Conservation (phyloP, 2,113 vertebrate genomes). For the Orientallactaga bullata region DNA sequence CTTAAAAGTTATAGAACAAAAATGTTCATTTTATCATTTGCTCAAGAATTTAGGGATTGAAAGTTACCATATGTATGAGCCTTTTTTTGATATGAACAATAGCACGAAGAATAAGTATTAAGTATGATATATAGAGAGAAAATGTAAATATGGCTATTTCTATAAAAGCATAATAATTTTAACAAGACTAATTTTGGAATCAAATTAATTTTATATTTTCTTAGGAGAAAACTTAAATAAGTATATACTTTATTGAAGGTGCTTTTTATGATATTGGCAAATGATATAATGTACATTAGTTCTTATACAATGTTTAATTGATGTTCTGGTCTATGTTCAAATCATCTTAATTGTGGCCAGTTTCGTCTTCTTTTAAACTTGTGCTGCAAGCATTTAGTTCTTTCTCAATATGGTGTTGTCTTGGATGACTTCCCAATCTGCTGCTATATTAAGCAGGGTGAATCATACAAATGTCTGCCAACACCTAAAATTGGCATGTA, state of each 20-base stretch:
- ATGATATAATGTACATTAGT: not conserved
- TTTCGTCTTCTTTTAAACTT: constrained; percentile 60
- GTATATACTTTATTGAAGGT: not conserved
- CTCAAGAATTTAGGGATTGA: constrained; percentile 55
- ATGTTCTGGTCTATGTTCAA: constrained; percentile 57
- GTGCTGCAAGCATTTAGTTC: constrained; percentile 47
- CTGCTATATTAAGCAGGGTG: constrained; percentile 1
- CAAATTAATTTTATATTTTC: constrained; percentile 39
- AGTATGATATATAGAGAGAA: constrained; percentile 66
- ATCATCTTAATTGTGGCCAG: not conserved
- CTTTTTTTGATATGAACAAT: constrained; percentile 42
- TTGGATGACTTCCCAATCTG: constrained; percentile 56
- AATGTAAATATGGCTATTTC: constrained; percentile 68
- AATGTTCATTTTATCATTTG: constrained; percentile 38
- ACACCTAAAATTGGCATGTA: constrained; percentile 21
- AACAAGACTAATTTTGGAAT: constrained; percentile 63
- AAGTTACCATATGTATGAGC: not conserved
- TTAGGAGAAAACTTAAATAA: constrained; percentile 22
- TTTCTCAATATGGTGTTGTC: constrained; percentile 20
- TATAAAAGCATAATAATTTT: constrained; percentile 31
- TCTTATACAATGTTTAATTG: constrained; percentile 54
- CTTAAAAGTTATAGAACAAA: not conserved
- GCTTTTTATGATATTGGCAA: constrained; percentile 36
- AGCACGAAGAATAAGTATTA: constrained; percentile 16
- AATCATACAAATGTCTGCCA: constrained; percentile 48